A percentile compares a stretch with the other conserved stretches of the same genome.
These are phyloP conservation scores for Oncorhynchus clarkii DNA, from an alignment of 2,113 vertebrate species.

Conservation along the genomic window DNA sequence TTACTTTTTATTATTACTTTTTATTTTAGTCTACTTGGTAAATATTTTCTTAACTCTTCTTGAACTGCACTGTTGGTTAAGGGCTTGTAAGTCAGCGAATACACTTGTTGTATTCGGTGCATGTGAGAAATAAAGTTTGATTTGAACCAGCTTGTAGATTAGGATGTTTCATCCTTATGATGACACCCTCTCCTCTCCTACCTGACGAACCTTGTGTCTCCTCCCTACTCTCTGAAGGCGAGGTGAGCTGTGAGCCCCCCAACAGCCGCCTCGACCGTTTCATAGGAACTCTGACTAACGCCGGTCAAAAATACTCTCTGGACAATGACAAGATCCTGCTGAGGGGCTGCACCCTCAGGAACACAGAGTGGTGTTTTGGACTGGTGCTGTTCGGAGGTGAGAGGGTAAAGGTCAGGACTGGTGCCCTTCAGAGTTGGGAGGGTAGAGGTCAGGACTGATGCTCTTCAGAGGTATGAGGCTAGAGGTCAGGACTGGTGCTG, in stretches of 20 bases:
- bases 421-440: not conserved
- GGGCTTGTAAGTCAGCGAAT: too few relatives aligned
- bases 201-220: not conserved
- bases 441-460: too few relatives aligned
- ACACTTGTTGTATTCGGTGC: too few relatives aligned
- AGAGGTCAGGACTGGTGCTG: too few relatives aligned
- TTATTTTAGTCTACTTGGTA: too few relatives aligned
- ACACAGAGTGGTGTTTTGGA: conserved; percentile 95
- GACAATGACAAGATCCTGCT: conserved; percentile 90
- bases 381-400: conserved; percentile 90
- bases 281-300: conserved; percentile 77
- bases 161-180: too few relatives aligned
- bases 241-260: conserved; percentile 86
- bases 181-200: not conserved
- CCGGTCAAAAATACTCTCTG: conserved; percentile 78
- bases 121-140: too few relatives aligned
- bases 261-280: conserved; percentile 93
- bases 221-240: conserved; percentile 60
- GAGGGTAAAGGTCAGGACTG: not conserved
- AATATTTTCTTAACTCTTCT: too few relatives aligned
- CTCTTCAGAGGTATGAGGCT: too few relatives aligned
- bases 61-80: too few relatives aligned
- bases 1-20: too few relatives aligned
- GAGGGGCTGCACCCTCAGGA: conserved; percentile 89
- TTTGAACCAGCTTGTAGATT: too few relatives aligned